phyloP scores from a whole-genome alignment of 2,888 invertebrate species.

The Pristionchus fissidentatus region DNA sequence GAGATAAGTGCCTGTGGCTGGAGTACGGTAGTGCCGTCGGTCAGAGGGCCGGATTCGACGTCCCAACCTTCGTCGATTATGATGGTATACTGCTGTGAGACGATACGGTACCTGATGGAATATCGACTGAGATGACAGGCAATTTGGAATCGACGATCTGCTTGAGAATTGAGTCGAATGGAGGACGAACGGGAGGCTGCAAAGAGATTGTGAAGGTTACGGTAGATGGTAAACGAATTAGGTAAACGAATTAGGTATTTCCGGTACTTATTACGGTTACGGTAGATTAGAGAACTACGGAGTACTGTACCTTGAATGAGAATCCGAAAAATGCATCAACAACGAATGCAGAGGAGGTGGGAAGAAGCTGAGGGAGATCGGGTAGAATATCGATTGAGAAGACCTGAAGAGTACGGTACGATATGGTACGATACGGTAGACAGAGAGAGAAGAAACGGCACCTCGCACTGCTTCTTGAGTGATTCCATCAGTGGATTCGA shows the following conservation, averaged over 20 bases:
- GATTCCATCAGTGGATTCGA: conserved; percentile 86
- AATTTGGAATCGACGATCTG: conserved; percentile 75
- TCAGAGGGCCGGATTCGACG: conserved; percentile 86
- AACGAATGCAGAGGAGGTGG: conserved; percentile 76
- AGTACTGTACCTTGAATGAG: conserved; percentile 80
- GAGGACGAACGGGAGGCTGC: conserved; percentile 86
- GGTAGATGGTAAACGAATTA: conserved; percentile 84
- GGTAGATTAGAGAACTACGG: too few species aligned
- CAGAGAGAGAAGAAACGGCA: too few species aligned
- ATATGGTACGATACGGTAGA: too few species aligned
- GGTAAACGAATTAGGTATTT: neutral
- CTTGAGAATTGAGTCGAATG: conserved; percentile 76
- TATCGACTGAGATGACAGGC: conserved; percentile 86
- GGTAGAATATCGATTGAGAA: conserved; percentile 31
- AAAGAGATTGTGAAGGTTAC: conserved; percentile 73
- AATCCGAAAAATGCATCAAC: conserved; percentile 98
- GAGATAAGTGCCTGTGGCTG: conserved; percentile 75
- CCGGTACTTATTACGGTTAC: too few species aligned
- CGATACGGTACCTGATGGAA: conserved; percentile 83
- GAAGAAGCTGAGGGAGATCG: conserved; percentile 19
- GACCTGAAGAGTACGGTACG: neutral
- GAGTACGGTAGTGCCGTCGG: conserved; percentile 81
- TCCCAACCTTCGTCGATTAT: conserved; percentile 86
- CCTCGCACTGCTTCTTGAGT: conserved; percentile 85
- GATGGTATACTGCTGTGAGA: neutral